These are phyloP conservation scores for Ceyx margarethae DNA, from an alignment of 2,113 vertebrate species.

Conservation along the genomic window DNA sequence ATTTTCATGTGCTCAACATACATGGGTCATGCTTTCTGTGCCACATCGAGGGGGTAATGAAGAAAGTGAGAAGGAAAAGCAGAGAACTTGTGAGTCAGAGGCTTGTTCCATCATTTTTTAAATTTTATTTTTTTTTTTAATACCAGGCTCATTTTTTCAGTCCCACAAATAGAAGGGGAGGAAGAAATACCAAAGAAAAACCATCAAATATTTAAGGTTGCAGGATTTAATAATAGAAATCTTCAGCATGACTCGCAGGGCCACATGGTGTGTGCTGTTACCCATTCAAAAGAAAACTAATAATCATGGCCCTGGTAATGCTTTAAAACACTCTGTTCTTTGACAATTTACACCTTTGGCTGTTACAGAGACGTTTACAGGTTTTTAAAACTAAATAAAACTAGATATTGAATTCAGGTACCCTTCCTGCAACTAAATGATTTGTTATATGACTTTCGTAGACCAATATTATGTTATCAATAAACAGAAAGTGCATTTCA, in stretches of 20 bases:
- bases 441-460: background rate
- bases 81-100: background rate
- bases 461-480: background rate
- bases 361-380: background rate
- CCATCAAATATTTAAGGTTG: constrained; percentile 38
- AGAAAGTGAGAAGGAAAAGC: background rate
- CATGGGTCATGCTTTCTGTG: background rate
- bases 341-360: background rate
- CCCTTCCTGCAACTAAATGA: background rate
- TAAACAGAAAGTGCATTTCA: background rate
- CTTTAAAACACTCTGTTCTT: background rate
- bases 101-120: background rate
- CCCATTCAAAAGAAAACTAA: background rate
- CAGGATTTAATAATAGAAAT: constrained; percentile 10
- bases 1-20: constrained; percentile 40
- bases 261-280: background rate
- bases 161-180: background rate
- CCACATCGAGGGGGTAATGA: constrained; percentile 11
- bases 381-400: background rate
- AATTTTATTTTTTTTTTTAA: background rate
- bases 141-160: background rate
- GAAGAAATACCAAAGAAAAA: constrained; percentile 35
- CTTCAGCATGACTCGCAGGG: background rate
- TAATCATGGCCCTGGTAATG: background rate
- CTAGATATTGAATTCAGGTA: background rate